Evolutionary conservation across 2,113 vertebrate genomes (phyloP).

Genomic region (Pogona vitticeps): DNA sequence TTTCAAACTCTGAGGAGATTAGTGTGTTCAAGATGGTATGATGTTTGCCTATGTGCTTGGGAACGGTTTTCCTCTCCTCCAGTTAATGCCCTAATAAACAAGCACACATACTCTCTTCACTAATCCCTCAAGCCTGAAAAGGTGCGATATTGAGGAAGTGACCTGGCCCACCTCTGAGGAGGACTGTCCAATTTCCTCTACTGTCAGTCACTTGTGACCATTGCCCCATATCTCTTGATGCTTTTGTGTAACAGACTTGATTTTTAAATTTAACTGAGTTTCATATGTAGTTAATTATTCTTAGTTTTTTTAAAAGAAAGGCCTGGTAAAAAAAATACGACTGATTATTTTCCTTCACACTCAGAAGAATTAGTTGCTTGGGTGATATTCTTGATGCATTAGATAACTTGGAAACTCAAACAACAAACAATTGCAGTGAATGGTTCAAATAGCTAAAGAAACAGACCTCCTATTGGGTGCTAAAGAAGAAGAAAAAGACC

Average conservation of each 20-base stretch:
- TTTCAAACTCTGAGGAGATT: too few relatives aligned
- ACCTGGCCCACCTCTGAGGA: background rate
- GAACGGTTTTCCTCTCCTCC: background rate
- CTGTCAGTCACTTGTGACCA: background rate
- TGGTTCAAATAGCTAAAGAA: background rate
- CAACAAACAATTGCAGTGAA: conserved; percentile 12
- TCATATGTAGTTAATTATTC: background rate
- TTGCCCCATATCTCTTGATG: background rate
- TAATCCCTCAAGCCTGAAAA: background rate
- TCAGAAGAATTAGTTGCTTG: conserved; percentile 1
- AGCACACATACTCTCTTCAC: too few relatives aligned
- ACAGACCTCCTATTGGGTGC: background rate
- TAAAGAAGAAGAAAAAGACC: background rate
- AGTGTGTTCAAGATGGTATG: too few relatives aligned
- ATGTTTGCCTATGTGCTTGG: background rate
- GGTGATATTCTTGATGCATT: background rate
- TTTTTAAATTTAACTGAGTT: background rate
- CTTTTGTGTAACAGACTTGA: background rate
- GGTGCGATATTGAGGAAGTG: background rate
- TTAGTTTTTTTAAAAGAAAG: background rate
- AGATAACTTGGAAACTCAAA: background rate
- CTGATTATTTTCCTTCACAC: background rate
- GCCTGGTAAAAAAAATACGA: background rate
- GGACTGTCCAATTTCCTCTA: too few relatives aligned
- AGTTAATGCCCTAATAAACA: background rate